phyloP scores from a whole-genome alignment of 1,140 invertebrate genomes.

The Archivesica marissinica region DNA sequence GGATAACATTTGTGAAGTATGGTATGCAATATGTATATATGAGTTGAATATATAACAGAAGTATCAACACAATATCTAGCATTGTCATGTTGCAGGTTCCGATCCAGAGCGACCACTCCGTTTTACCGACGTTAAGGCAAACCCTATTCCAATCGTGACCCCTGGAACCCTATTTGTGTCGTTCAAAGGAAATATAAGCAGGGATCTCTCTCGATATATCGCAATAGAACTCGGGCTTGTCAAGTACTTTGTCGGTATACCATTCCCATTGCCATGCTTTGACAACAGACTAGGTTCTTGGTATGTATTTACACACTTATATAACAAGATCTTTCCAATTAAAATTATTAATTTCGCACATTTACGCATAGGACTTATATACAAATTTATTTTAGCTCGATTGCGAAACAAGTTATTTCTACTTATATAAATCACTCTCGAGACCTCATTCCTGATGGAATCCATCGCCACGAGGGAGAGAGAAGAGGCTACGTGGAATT shows the following conservation, averaged over 20 bases:
- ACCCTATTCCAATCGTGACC: constrained; percentile 73
- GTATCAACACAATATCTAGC: background rate
- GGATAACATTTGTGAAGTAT: no score
- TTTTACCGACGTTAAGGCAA: constrained; percentile 68
- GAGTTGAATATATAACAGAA: background rate
- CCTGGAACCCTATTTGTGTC: constrained; percentile 74
- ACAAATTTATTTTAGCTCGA: no score
- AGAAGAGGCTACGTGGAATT: no score
- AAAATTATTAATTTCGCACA: no score
- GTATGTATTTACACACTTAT: constrained; percentile 70
- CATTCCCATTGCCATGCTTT: constrained; percentile 75
- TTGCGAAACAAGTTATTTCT: background rate
- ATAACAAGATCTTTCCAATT: no score
- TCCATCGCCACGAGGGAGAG: no score
- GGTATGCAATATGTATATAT: background rate
- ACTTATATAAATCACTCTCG: no score
- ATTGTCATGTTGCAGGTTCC: constrained; percentile 63
- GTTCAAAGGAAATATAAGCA: constrained; percentile 71
- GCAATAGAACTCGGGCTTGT: constrained; percentile 73
- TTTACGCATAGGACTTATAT: no score
- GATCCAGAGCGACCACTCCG: constrained; percentile 65
- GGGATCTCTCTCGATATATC: constrained; percentile 70
- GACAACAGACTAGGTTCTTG: constrained; percentile 72
- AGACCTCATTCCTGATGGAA: no score
- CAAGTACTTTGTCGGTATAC: constrained; percentile 76